A percentile compares a stretch with the other conserved stretches of the same genome.
Conservation (phyloP, 2,113 vertebrate species). For the Ursus arctos region DNA sequence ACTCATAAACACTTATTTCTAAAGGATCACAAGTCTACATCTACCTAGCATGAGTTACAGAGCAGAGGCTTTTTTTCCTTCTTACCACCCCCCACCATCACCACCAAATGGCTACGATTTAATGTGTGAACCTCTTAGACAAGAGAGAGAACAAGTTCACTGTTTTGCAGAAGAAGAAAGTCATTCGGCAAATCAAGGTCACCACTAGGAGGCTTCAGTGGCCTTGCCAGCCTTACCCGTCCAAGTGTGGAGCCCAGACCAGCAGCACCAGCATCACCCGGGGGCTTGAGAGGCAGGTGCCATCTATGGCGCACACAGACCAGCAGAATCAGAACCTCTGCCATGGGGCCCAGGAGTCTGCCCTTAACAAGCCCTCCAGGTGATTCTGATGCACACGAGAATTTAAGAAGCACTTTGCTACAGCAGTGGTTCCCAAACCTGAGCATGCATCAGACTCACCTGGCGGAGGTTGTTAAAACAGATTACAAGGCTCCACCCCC, state of each 20-base stretch:
- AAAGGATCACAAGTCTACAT: neutral
- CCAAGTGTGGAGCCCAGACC: too few relatives aligned
- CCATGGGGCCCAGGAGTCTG: accelerated
- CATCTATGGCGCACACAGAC: accelerated
- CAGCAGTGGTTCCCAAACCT: neutral
- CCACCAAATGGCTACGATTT: neutral
- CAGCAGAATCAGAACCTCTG: neutral
- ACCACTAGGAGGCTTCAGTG: neutral
- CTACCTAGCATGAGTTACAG: neutral
- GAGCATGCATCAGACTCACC: neutral
- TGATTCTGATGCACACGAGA: neutral
- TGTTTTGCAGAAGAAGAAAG: neutral
- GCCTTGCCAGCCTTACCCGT: neutral
- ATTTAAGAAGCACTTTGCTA: neutral
- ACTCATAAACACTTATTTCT: neutral
- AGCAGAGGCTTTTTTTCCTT: neutral
- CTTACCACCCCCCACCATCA: neutral
- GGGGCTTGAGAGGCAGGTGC: neutral
- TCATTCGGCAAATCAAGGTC: neutral
- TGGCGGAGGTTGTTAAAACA: neutral
- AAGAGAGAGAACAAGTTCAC: neutral
- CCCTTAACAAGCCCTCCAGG: neutral
- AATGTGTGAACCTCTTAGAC: neutral
- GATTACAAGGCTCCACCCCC: neutral
- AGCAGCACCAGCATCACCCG: neutral